Conservation (phyloP, 2,113 vertebrate genomes). For the Sorex fumeus region DNA sequence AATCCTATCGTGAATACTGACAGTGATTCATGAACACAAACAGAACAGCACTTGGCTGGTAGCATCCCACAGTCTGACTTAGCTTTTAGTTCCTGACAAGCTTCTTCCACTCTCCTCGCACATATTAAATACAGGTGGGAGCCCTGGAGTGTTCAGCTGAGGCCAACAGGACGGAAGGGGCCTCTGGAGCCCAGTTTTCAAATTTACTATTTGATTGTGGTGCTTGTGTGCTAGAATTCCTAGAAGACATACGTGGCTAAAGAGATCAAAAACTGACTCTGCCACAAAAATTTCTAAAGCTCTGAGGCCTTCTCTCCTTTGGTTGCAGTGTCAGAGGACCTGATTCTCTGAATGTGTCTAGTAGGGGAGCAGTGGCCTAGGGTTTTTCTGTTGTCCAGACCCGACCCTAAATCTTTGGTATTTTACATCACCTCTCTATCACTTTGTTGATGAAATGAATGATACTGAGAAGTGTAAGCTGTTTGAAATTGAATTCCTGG, state of each 20-base stretch:
- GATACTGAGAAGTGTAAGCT: neutral
- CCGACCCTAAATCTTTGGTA: neutral
- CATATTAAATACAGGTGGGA: too few species aligned
- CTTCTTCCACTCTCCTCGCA: neutral
- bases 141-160: too few species aligned
- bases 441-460: neutral
- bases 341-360: neutral
- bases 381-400: neutral
- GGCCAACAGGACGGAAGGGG: too few species aligned
- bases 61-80: neutral
- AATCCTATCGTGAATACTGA: neutral
- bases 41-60: fast-evolving
- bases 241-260: neutral
- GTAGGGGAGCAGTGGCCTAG: too few species aligned
- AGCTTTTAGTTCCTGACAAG: neutral
- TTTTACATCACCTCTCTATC: neutral
- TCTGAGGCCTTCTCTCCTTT: neutral
- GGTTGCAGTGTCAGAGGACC: neutral
- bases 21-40: neutral
- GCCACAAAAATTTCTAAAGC: neutral
- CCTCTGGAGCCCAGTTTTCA: too few species aligned
- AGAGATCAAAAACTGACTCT: neutral
- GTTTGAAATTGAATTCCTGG: neutral
- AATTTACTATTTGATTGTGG: neutral
- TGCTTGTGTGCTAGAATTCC: neutral